phyloP scores from a whole-genome alignment of 2,797 vertebrate genomes.

The Threskiornis aethiopicus region DNA sequence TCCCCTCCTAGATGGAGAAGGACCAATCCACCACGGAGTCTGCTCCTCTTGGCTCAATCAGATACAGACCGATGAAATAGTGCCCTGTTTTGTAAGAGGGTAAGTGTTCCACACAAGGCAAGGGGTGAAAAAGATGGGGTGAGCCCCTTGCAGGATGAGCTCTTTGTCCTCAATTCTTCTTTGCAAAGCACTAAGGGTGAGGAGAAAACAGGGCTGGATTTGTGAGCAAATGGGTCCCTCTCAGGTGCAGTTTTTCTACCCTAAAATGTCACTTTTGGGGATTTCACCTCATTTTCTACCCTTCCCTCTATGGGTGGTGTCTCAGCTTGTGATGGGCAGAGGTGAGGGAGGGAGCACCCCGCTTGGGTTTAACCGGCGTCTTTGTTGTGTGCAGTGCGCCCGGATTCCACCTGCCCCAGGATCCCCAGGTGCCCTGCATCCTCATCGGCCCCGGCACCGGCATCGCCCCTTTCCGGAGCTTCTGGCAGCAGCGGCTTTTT shows the following conservation, averaged over 20 bases:
- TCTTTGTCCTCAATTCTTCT: neutral
- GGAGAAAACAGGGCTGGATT: neutral
- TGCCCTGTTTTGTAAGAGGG: slow-evolving; percentile 96
- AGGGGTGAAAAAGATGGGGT: neutral
- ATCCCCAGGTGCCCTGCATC: slow-evolving; percentile 91
- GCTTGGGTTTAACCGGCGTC: neutral
- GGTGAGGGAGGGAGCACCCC: neutral
- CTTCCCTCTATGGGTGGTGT: fast-evolving
- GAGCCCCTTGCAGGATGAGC: neutral
- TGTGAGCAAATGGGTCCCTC: neutral
- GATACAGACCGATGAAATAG: slow-evolving; percentile 88
- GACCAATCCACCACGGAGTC: slow-evolving; percentile 93
- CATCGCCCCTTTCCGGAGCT: slow-evolving; percentile 97
- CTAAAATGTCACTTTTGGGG: neutral
- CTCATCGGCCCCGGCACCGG: slow-evolving; percentile 95
- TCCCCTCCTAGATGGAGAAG: slow-evolving; percentile 84
- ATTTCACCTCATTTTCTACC: neutral
- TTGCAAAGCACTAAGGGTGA: neutral
- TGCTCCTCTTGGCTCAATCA: slow-evolving; percentile 97
- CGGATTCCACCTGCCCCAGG: slow-evolving; percentile 91
- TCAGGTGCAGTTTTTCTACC: neutral
- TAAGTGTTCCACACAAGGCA: slow-evolving; percentile 64
- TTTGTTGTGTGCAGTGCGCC: slow-evolving; percentile 78
- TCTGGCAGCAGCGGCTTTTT: slow-evolving; percentile 95
- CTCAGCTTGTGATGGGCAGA: neutral